A percentile compares a stretch with the other conserved stretches of the same genome.
Conservation (phyloP, 2,113 vertebrate genomes). For the Xenopus laevis region DNA sequence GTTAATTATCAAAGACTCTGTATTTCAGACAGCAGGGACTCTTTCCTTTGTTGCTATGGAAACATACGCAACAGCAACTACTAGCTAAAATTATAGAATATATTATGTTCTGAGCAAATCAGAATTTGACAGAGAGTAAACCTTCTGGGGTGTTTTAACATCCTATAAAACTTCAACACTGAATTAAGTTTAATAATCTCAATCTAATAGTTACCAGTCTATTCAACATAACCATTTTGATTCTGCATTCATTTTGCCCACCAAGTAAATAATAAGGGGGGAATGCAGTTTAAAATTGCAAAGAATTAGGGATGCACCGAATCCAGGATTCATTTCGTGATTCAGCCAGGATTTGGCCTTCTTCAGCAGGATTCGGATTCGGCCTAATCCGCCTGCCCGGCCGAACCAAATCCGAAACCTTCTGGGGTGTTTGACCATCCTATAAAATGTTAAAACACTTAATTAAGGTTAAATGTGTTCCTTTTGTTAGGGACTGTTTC, state of each 20-base stretch:
- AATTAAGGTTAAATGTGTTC: not conserved
- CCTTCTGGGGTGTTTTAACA: slow-evolving; percentile 25
- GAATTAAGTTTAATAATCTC: not conserved
- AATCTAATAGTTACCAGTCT: too few relatives aligned
- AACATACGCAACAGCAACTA: slow-evolving; percentile 60
- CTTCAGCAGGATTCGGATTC: too few relatives aligned
- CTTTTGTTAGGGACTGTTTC: too few relatives aligned
- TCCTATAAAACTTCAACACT: not conserved
- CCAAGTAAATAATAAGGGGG: too few relatives aligned
- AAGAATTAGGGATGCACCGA: too few relatives aligned
- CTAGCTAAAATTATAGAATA: slow-evolving; percentile 61
- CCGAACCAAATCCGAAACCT: slow-evolving; percentile 46
- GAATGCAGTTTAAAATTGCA: too few relatives aligned
- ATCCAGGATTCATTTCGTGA: too few relatives aligned
- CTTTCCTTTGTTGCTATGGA: slow-evolving; percentile 67
- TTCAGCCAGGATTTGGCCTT: too few relatives aligned
- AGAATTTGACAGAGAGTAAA: slow-evolving; percentile 49
- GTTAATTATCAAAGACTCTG: slow-evolving; percentile 63
- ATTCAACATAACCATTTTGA: too few relatives aligned
- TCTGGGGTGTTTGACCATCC: not conserved
- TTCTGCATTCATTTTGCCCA: too few relatives aligned
- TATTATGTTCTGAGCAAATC: slow-evolving; percentile 54
- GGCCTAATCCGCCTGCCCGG: too few relatives aligned
- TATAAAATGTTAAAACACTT: not conserved
- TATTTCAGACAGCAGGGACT: slow-evolving; percentile 62